phyloP scores from a whole-genome alignment of 2,888 invertebrate species.

The Conchocele bisecta region DNA sequence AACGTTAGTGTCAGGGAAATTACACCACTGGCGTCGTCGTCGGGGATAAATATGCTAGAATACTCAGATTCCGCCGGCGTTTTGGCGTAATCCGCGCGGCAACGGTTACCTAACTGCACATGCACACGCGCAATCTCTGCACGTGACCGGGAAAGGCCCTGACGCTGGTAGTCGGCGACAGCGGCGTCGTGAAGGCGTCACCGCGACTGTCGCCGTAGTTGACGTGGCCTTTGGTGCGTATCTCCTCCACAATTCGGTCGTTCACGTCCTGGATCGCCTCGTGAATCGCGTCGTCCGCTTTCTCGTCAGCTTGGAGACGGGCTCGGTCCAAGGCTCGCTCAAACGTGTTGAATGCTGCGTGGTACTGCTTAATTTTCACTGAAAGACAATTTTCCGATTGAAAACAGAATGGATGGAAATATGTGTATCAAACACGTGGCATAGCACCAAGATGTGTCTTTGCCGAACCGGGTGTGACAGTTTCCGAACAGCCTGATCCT shows the following conservation, averaged over 20 bases:
- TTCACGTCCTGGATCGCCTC: constrained; percentile 66
- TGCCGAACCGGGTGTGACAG: no score
- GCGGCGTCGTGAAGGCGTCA: constrained; percentile 45
- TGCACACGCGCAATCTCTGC: constrained; percentile 55
- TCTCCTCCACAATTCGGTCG: constrained; percentile 63
- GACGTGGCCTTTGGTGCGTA: constrained; percentile 54
- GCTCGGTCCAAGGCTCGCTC: constrained; percentile 65
- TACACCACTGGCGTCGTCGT: constrained; percentile 61
- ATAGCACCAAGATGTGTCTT: no score
- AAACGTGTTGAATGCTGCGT: constrained; percentile 66
- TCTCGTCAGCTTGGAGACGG: constrained; percentile 63
- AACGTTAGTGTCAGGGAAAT: constrained; percentile 64
- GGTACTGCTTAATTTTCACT: constrained; percentile 66
- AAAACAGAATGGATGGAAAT: no score
- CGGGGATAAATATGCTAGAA: constrained; percentile 64
- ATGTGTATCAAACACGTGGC: no score
- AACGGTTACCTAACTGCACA: constrained; percentile 48
- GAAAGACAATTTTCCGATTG: no score
- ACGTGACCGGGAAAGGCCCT: constrained; percentile 57
- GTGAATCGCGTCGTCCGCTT: constrained; percentile 64
- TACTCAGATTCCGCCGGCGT: constrained; percentile 65
- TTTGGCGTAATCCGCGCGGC: constrained; percentile 57
- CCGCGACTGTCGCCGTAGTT: constrained; percentile 47
- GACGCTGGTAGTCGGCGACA: constrained; percentile 47
- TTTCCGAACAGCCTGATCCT: no score